Conservation (phyloP, 2,888 invertebrate genomes). For the Leucophenga montana region DNA sequence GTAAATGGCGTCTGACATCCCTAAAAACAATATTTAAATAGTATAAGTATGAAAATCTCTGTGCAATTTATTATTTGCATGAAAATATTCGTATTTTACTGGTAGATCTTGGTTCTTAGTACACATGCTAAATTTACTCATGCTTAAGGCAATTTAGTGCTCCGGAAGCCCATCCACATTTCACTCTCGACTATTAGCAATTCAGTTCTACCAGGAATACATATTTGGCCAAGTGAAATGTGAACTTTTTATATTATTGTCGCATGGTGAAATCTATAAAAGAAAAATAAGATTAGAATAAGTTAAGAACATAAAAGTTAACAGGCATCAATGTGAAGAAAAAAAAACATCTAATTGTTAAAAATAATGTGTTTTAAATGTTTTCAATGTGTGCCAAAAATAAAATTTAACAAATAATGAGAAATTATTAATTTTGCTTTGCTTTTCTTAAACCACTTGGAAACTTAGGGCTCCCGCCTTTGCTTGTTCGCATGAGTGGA, state of each 20-base stretch:
- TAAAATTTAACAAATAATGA: constrained; percentile 36
- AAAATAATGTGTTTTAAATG: constrained; percentile 51
- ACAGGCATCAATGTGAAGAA: constrained; percentile 59
- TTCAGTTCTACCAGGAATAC: no score
- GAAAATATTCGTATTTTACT: constrained; percentile 29
- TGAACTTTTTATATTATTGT: neutral
- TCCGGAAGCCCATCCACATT: no score
- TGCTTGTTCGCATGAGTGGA: no score
- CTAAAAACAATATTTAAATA: no score
- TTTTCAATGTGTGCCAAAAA: constrained; percentile 58
- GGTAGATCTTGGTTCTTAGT: constrained; percentile 2
- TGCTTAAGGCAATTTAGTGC: no score
- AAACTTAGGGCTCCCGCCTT: no score
- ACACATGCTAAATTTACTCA: neutral
- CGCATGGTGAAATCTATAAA: neutral
- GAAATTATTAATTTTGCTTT: neutral
- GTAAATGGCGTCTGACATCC: no score
- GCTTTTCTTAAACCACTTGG: neutral
- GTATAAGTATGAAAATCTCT: constrained; percentile 14
- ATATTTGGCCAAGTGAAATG: no score
- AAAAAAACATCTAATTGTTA: constrained; percentile 32
- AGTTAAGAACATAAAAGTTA: constrained; percentile 58
- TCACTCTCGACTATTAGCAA: no score
- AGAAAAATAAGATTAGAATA: neutral
- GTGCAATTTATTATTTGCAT: constrained; percentile 1